Evolutionary conservation across 1,140 invertebrate genomes (phyloP).

Genomic region (Anastatus disparis): DNA sequence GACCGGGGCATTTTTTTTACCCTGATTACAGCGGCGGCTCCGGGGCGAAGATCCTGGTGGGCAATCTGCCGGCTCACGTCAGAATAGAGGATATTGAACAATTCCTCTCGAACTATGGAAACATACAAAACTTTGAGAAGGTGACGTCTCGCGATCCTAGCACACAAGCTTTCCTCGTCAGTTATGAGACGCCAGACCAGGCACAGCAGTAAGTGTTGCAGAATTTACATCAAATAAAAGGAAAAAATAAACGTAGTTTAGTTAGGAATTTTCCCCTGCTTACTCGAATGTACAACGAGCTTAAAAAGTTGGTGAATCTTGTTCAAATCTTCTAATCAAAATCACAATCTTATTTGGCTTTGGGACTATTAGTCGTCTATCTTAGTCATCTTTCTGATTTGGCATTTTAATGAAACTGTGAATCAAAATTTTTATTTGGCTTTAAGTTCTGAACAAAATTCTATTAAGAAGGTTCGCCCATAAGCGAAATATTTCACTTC

Average conservation of each 20-base stretch:
- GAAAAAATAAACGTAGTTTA: slow-evolving; percentile 1
- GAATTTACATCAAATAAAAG: no score
- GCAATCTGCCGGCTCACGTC: slow-evolving; percentile 83
- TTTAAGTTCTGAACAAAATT: background rate
- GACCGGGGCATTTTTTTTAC: no score
- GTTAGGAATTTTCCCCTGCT: background rate
- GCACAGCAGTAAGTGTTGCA: slow-evolving; percentile 91
- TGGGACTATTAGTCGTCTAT: background rate
- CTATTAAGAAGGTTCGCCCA: background rate
- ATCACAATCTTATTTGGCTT: background rate
- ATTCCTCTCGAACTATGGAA: slow-evolving; percentile 82
- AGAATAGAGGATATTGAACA: slow-evolving; percentile 87
- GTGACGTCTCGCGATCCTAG: slow-evolving; percentile 80
- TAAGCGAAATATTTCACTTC: background rate
- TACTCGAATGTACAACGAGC: no score
- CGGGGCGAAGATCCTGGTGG: slow-evolving; percentile 84
- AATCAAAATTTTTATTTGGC: background rate
- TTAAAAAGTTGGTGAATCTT: no score
- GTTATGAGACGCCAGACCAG: slow-evolving; percentile 87
- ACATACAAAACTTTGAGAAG: slow-evolving; percentile 86
- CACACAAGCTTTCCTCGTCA: slow-evolving; percentile 83
- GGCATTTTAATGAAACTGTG: background rate
- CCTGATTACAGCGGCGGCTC: slow-evolving; percentile 69
- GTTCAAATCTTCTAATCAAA: background rate
- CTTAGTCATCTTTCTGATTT: background rate